Base-by-base conservation (phyloP, 2,797 vertebrate genomes). In the Sebastes dallii region DNA sequence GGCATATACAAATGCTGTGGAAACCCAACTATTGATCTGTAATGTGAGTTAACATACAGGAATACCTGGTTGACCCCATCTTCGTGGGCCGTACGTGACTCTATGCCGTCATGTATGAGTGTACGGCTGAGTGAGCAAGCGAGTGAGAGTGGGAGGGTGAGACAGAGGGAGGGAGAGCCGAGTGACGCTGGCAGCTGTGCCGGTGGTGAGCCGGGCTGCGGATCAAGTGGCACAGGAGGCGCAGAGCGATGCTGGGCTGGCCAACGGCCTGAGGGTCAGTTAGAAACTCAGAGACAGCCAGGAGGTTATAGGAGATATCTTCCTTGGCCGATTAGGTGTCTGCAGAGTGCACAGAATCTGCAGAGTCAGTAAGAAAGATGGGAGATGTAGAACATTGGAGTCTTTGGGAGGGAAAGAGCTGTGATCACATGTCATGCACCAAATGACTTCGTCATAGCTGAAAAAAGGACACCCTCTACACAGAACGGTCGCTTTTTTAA, bases 141-240 rank as follows among this genome's bases (percentile, higher is more conserved):
- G 50, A 84, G 73, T 39, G 77, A 34, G 76, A 79, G 88, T 75
- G 81, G 79, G 76, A 62, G 71, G 75, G 82, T 55, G 77, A 66
- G 79, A 83, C 66, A 52, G 79, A 55, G 66, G 71, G 76, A 67
- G 73, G 66, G 52, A 4, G 71, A 77, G 77, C 14, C 3, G 91
- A 94, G 89, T 93, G 94, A 93, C 78, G 77, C 76, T 83, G 83
- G 88, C 94, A 95, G 93, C 92, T 94, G 93, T 85, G 85, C 52
- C 52, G 67, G 81, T 70, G 64, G 72, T 14, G 84, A 86, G 80
- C 74, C 13, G 67, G 82, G 75, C 80, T 72, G 71, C 9, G 58
- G 89, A 93, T 94, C 90, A 88, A 87, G 86, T 94, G 89, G 86
- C 88, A 86, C 86, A 83, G 76, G 84, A 88, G 84, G 72, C 34